Conservation (phyloP, 1,140 invertebrate species). For the Contarinia nasturtii region DNA sequence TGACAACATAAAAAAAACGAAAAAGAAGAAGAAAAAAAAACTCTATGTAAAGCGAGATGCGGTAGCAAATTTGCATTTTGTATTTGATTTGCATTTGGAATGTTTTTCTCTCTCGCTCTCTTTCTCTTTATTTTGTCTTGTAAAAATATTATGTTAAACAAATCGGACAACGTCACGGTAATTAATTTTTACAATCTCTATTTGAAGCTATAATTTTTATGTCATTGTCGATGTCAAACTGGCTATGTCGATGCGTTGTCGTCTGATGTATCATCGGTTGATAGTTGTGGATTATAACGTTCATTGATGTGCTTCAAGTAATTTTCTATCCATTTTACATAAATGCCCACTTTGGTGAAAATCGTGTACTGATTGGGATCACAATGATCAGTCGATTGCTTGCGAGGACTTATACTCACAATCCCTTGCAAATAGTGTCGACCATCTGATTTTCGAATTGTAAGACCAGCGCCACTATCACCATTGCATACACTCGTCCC, state of each 20-base stretch:
- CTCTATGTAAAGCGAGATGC: too few species aligned
- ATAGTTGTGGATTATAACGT: not conserved
- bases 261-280: constrained; percentile 1
- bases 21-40: too few species aligned
- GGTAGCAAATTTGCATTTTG: too few species aligned
- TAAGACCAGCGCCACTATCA: not conserved
- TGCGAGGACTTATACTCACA: constrained; percentile 26
- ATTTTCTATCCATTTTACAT: constrained; percentile 10
- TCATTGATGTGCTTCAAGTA: not conserved
- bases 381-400: constrained; percentile 17
- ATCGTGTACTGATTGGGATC: constrained; percentile 23
- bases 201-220: too few species aligned
- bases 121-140: too few species aligned
- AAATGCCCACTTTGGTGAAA: constrained; percentile 26
- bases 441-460: not conserved
- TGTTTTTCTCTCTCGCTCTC: too few species aligned
- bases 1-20: too few species aligned
- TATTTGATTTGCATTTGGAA: too few species aligned
- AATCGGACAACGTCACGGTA: too few species aligned
- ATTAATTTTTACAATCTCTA: too few species aligned
- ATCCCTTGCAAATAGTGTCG: constrained; percentile 27
- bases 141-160: too few species aligned
- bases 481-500: constrained; percentile 25
- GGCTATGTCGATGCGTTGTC: not conserved
- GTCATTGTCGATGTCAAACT: too few species aligned